Conservation (phyloP, 2,113 vertebrate genomes). For the Chamaetylas fuelleborni region DNA sequence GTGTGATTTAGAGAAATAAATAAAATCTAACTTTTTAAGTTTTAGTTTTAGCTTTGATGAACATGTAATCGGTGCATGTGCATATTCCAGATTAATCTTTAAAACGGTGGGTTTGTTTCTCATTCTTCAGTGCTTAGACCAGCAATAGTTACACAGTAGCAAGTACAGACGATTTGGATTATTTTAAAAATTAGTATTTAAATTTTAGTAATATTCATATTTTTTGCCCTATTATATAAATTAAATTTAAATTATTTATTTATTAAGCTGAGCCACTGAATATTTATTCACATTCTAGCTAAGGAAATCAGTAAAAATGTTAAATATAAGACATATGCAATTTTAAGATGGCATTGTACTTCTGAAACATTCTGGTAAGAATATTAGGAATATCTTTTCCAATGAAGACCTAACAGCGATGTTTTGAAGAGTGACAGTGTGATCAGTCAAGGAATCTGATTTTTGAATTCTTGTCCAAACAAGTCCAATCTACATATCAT, state of each 20-base stretch:
- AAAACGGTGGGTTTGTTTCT: background rate
- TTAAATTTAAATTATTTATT: background rate
- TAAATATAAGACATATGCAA: background rate
- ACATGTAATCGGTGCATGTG: background rate
- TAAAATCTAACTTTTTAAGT: background rate
- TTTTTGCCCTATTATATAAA: background rate
- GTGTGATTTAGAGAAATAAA: background rate
- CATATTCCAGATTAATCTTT: background rate
- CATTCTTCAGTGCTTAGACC: background rate
- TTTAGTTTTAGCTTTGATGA: background rate
- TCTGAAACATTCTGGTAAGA: conserved; percentile 37
- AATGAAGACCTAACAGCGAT: background rate
- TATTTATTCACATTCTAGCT: background rate
- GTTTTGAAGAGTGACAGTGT: conserved; percentile 51
- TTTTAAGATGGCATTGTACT: background rate
- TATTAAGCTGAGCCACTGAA: background rate
- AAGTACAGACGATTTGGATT: background rate
- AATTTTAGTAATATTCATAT: background rate
- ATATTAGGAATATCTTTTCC: conserved; percentile 20
- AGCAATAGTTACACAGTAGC: background rate
- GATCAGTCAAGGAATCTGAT: conserved; percentile 53
- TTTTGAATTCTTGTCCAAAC: conserved; percentile 65
- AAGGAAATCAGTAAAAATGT: background rate
- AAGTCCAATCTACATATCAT: conserved; percentile 59
- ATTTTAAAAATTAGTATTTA: background rate